These are phyloP conservation scores for Anableps anableps DNA, from an alignment of 2,797 vertebrate genomes.

Conservation along the genomic window DNA sequence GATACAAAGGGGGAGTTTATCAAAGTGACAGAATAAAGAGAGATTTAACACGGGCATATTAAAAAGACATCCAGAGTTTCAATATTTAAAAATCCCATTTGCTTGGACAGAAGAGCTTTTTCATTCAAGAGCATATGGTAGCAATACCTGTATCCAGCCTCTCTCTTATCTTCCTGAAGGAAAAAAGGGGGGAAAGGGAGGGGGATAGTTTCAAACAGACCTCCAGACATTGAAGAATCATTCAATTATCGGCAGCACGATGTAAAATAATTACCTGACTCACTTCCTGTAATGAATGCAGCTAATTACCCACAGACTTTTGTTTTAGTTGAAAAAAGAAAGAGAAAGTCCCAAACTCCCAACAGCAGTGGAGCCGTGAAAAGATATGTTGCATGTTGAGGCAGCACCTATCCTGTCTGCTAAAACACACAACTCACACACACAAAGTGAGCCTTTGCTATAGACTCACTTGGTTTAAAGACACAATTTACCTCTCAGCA, in stretches of 20 bases:
- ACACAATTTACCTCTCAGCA: constrained; percentile 91
- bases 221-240: constrained; percentile 92
- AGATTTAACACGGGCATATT: constrained; percentile 81
- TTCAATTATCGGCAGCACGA: constrained; percentile 99
- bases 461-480: constrained; percentile 87
- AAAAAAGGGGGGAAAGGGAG: constrained; percentile 61
- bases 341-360: constrained; percentile 84
- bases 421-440: constrained; percentile 14
- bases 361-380: constrained; percentile 89
- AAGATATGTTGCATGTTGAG: constrained; percentile 86
- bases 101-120: constrained; percentile 79
- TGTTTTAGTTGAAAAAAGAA: constrained; percentile 89
- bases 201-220: constrained; percentile 91
- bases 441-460: constrained; percentile 27
- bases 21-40: constrained; percentile 82
- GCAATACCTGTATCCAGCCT: constrained; percentile 78
- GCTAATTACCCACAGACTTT: constrained; percentile 99
- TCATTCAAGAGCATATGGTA: constrained; percentile 83
- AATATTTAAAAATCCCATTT: constrained; percentile 86
- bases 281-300: constrained; percentile 97
- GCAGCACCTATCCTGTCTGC: constrained; percentile 75
- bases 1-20: constrained; percentile 70
- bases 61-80: constrained; percentile 82
- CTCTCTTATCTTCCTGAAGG: constrained; percentile 87
- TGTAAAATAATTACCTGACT: constrained; percentile 98